Base-by-base conservation (phyloP, 2,797 vertebrate species). In the Varecia variegata region DNA sequence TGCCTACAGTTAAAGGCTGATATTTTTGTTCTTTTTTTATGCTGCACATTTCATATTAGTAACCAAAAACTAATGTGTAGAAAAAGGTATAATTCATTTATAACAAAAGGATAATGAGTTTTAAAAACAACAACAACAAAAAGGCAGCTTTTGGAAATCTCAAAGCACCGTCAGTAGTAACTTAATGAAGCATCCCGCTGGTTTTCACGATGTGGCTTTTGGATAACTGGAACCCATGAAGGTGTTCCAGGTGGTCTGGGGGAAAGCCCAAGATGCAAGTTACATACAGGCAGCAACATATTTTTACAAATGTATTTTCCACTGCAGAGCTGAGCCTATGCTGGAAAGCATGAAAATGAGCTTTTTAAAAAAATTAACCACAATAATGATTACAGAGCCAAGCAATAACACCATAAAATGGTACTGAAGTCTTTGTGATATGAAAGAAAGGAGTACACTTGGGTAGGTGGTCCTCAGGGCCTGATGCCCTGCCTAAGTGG, bases 241-340 rank as follows among this genome's bases (percentile, higher is more conserved):
- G 94, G 96, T 91, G 62, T 93, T 91, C 96, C 86, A 97, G 96
- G 96, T 93, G 96, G 95, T 95, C 96, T 97, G 70, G 88, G 87
- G 91, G 27, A 60, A 43, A 96, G 68, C 70, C 96, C 94, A 81
- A 89, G 54, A 88, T 73, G 65, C 70, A 52, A 95, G 93, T 67
- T 91, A 70, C 50, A 82, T 40, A 91, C 83, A 73, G 0, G 21
- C 38, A 96, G 77, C 80, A 79, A 87, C 60, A 52, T 54, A 84
- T 68, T 96, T 96, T 95, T 83, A 84, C 45, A 97, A 97, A 97
- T 88, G 95, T 93, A 45, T 96, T 97, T 96, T 97, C 96, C 91
- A 95, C 86, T 93, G 86, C 23, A 65, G 54, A 90, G 45, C 62
- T 83, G n/a, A 95, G 76, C 50, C 50, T 84, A 40, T 32, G 43